These are phyloP conservation scores for Phytoseiulus persimilis DNA, from an alignment of 2,888 invertebrate species.

Conservation along the genomic window DNA sequence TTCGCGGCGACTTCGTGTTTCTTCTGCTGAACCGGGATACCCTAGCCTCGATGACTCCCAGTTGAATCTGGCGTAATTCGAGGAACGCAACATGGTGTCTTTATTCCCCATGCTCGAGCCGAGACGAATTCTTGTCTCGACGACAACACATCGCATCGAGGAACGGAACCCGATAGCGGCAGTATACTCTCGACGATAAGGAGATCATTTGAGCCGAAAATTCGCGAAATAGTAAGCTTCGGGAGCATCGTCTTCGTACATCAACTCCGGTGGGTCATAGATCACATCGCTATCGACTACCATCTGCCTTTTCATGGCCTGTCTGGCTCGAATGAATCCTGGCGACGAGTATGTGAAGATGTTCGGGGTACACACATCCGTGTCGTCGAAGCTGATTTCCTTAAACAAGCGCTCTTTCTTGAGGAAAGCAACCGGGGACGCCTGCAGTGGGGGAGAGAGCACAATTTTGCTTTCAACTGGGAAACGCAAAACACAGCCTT, in stretches of 20 bases:
- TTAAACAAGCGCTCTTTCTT: not conserved
- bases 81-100: no score
- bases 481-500: no score
- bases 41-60: no score
- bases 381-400: not conserved
- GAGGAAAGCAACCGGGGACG: not conserved
- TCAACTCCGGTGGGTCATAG: constrained; percentile 19
- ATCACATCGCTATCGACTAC: not conserved
- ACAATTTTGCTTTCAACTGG: no score
- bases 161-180: not conserved
- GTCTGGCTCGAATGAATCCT: constrained; percentile 21
- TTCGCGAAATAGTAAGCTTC: constrained; percentile 17
- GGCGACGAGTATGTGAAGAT: constrained; percentile 18
- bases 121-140: no score
- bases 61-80: no score
- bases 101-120: no score
- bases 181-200: not conserved
- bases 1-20: no score
- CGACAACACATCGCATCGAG: not conserved
- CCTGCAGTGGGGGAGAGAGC: no score
- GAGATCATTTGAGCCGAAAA: not conserved
- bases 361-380: not conserved
- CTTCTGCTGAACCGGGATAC: no score
- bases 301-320: not conserved
- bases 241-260: constrained; percentile 11